Conservation (phyloP, 2,888 invertebrate genomes). For the Achlya flavicornis region DNA sequence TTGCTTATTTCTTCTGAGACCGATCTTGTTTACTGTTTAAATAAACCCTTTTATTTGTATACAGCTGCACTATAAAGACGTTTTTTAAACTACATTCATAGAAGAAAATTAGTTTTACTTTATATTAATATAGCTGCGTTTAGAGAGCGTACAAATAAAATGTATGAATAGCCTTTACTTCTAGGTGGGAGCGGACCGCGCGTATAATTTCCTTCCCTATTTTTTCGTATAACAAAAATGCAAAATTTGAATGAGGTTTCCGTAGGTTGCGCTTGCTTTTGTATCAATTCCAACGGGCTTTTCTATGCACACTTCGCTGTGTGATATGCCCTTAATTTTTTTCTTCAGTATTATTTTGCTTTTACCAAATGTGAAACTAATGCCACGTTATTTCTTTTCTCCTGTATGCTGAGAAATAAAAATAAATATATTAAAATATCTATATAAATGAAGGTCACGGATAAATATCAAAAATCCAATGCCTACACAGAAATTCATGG, state of each 20-base stretch:
- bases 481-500: not conserved
- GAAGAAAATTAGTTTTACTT: too few species aligned
- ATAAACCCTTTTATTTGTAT: too few species aligned
- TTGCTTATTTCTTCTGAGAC: too few species aligned
- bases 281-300: constrained; percentile 33
- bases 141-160: not conserved
- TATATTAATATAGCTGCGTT: not conserved
- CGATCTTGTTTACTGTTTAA: too few species aligned
- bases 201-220: constrained; percentile 24
- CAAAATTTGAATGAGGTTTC: constrained; percentile 45
- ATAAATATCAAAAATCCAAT: not conserved
- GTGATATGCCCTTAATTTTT: constrained; percentile 23
- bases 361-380: constrained; percentile 8
- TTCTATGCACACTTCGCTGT: constrained; percentile 29
- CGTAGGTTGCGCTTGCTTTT: constrained; percentile 28
- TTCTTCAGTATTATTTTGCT: constrained; percentile 39
- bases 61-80: too few species aligned
- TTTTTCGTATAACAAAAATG: constrained; percentile 43
- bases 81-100: too few species aligned
- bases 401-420: too few species aligned
- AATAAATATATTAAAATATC: too few species aligned
- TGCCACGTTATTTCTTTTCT: too few species aligned
- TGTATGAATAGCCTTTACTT: constrained; percentile 19
- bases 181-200: constrained; percentile 19
- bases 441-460: too few species aligned